Base-by-base conservation (phyloP, 2,113 vertebrate genomes). In the Lycaon pictus region DNA sequence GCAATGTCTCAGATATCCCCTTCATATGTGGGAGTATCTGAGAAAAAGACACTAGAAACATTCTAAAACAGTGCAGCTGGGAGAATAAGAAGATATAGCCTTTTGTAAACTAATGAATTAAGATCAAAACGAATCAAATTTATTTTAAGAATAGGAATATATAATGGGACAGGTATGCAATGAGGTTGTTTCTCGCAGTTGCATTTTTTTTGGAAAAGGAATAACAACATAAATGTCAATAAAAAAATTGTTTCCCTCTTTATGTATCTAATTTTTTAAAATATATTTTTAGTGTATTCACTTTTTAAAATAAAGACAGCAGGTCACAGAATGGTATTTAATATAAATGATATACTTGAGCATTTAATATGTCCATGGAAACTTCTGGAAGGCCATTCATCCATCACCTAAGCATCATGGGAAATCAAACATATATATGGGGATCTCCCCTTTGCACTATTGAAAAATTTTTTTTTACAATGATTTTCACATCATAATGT, bases 311-410 rank as follows among this genome's bases (percentile, higher is more conserved):
- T 71, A 32, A 93, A 79, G 10, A 89, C 32, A 63, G 29, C n/a
- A 88, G 15, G 79, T 85, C 25, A 96, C 32, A 89, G 71, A 85
- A 90, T 90, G 8, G 7, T 71, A 67, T 43, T 92, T 67, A 77
- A 88, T n/a, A 53, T 10, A 74, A 76, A 89, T 89, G 83, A 77
- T 53, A 62, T 60, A 76, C 17, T 48, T 83, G 0, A 76, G 2
- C 69, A 53, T 86, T 93, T 90, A 94, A 56, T n/a, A 27, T n/a
- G 94, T 56, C 37, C 58, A 95, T 9, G 32, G 37, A 88, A 94
- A 94, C 32, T 67, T 19, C 35, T 87, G 4, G 58, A 69, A 96
- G 29, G 58, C 25, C 74, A 76, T 51, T 25, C 25, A 76, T 51
- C 32, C 19, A 76, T 87, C 53, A 88, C 11, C 37, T 76, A 29